Evolutionary conservation across 1,140 invertebrate genomes (phyloP).

Genomic region (Aethina tumida): DNA sequence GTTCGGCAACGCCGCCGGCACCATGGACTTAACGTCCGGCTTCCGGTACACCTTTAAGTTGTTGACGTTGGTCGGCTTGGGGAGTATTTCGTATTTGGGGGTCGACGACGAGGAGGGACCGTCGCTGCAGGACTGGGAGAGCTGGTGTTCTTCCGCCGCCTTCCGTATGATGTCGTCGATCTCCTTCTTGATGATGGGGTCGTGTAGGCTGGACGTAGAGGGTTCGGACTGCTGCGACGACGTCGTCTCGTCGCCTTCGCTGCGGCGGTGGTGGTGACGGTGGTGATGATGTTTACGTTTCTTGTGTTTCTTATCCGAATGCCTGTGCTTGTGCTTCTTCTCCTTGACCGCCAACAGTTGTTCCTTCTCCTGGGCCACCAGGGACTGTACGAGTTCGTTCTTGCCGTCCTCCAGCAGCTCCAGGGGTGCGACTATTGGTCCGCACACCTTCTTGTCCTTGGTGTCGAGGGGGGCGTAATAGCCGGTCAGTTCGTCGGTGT

Average conservation of each 20-base stretch:
- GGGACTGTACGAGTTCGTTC: conserved; percentile 21
- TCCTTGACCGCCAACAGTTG: conserved; percentile 23
- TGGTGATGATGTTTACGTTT: conserved; percentile 15
- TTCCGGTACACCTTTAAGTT: conserved; percentile 15
- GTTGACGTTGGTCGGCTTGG: conserved; percentile 5
- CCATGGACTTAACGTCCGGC: conserved; percentile 6
- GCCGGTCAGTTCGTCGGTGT: conserved; percentile 16
- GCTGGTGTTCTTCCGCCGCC: conserved; percentile 27
- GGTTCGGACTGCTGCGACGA: conserved; percentile 5
- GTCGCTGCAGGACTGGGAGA: background rate
- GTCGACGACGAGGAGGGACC: background rate
- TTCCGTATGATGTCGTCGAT: conserved; percentile 29
- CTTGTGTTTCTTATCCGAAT: conserved; percentile 14
- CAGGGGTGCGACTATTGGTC: conserved; percentile 27
- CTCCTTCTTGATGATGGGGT: conserved; percentile 22
- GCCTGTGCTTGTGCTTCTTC: conserved; percentile 20
- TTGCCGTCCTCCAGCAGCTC: conserved; percentile 15
- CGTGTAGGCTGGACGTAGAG: conserved; percentile 6
- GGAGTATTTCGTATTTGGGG: background rate
- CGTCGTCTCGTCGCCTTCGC: conserved; percentile 3
- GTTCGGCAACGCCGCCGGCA: conserved; percentile 2
- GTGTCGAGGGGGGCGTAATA: conserved; percentile 20
- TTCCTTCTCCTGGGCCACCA: conserved; percentile 22
- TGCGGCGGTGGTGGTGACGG: background rate
- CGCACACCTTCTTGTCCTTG: conserved; percentile 29